Evolutionary conservation across 2,888 invertebrate species (phyloP).

Genomic region (Melinaea menophilus): DNA sequence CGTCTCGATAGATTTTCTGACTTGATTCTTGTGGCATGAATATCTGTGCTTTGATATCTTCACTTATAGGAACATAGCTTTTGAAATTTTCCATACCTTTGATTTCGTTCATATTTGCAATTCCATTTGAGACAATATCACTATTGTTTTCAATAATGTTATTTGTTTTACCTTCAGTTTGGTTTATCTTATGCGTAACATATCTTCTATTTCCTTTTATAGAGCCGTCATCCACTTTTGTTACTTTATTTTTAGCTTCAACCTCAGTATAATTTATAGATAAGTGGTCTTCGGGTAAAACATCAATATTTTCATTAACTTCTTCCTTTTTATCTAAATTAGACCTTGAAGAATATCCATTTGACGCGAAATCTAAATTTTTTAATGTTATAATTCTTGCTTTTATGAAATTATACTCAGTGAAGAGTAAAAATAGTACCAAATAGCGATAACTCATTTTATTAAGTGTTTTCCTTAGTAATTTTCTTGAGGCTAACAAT

Average conservation of each 20-base stretch:
- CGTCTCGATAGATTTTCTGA: conserved; percentile 13
- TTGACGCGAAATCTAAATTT: conserved; percentile 23
- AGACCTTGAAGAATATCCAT: conserved; percentile 11
- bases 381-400: conserved; percentile 15
- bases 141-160: neutral
- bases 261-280: no score
- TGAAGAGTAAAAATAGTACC: neutral
- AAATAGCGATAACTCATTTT: conserved; percentile 1
- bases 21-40: conserved; percentile 15
- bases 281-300: no score
- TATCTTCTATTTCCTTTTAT: no score
- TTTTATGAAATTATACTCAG: neutral
- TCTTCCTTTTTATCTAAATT: no score
- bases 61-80: conserved; percentile 34
- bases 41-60: conserved; percentile 29
- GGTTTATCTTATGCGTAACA: no score
- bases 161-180: no score
- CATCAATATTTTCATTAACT: no score
- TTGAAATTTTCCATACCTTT: conserved; percentile 14
- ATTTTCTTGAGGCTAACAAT: conserved; percentile 7
- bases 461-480: neutral
- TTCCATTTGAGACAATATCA: conserved; percentile 1
- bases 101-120: conserved; percentile 1
- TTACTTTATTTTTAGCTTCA: no score
- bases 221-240: no score